These are phyloP conservation scores for Hystrix brachyura DNA, from an alignment of 2,113 vertebrate genomes.

Conservation along the genomic window DNA sequence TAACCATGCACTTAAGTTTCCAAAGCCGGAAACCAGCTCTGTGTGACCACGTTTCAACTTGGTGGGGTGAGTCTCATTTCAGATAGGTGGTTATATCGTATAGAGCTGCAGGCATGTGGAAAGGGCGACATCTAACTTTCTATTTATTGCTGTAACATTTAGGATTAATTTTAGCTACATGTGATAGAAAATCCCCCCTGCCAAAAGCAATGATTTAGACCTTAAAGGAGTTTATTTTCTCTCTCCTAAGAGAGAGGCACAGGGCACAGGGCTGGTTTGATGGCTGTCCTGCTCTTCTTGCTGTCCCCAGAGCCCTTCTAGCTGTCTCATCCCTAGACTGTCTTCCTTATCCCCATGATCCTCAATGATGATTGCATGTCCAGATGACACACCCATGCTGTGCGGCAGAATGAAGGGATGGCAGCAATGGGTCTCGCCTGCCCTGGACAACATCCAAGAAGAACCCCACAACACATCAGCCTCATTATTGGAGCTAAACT, in stretches of 20 bases:
- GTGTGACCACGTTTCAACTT: accelerated
- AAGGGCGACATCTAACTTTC: not conserved
- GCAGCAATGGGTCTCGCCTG: no score
- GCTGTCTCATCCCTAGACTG: accelerated
- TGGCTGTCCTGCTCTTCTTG: no score
- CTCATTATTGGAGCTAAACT: not conserved
- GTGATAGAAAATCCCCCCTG: not conserved
- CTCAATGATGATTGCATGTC: not conserved
- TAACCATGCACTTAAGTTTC: accelerated
- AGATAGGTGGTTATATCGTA: no score
- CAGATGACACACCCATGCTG: accelerated
- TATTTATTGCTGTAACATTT: not conserved
- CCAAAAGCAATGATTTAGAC: not conserved
- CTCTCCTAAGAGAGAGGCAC: not conserved
- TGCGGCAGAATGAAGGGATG: not conserved
- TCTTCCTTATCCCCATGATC: not conserved
- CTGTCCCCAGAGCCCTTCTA: no score
- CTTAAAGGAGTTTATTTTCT: not conserved
- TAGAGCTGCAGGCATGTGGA: not conserved
- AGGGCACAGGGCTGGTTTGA: not conserved
- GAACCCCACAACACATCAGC: not conserved
- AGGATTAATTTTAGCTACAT: not conserved
- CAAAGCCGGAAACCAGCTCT: not conserved
- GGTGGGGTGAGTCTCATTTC: not conserved
- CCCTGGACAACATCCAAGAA: not conserved